Evolutionary conservation across 2,113 vertebrate genomes (phyloP).

Genomic region (Semnornis frantzii): DNA sequence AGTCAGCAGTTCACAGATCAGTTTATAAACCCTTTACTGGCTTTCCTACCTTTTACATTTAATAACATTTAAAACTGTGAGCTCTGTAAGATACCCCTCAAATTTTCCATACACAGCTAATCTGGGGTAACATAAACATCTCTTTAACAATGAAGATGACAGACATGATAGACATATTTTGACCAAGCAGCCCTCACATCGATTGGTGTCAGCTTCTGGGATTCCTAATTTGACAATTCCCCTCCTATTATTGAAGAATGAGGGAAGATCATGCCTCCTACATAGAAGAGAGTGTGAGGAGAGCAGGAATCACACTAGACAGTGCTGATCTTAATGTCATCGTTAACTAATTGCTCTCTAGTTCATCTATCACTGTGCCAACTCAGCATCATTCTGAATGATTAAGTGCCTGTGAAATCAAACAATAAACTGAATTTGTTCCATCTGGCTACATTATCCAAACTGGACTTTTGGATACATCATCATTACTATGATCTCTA

Average conservation of each 20-base stretch:
- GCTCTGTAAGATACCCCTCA: background rate
- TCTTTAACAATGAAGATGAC: background rate
- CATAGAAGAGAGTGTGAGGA: background rate
- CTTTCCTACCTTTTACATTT: background rate
- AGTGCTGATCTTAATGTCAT: conserved; percentile 1
- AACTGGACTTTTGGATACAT: conserved; percentile 13
- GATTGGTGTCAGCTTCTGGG: background rate
- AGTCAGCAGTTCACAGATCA: background rate
- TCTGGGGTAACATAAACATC: background rate
- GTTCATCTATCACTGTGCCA: conserved; percentile 29
- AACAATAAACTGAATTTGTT: conserved; percentile 47
- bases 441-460: background rate
- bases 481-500: conserved; percentile 4
- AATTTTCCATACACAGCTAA: background rate
- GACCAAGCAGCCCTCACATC: background rate
- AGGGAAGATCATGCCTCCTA: conserved; percentile 4
- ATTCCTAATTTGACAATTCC: background rate
- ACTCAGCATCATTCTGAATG: background rate
- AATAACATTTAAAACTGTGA: background rate
- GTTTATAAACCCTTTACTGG: background rate
- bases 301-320: background rate
- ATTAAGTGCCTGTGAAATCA: conserved; percentile 40
- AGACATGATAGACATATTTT: background rate
- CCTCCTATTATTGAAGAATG: background rate
- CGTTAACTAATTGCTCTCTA: background rate